These are phyloP conservation scores for Sardina pilchardus DNA, from an alignment of 2,113 vertebrate species.

Conservation along the genomic window DNA sequence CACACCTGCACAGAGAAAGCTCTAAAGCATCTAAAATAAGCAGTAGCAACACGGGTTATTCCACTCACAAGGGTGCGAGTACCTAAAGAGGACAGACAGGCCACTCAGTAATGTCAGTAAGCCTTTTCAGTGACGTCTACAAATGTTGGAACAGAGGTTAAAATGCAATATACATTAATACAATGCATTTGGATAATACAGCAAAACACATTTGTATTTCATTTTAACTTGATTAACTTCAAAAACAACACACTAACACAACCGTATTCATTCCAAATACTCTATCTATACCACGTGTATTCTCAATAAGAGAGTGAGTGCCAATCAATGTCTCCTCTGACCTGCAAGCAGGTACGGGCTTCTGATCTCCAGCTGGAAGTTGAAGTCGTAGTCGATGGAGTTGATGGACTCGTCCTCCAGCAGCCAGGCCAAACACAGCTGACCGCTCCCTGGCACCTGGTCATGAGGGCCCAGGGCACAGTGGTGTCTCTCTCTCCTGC, in stretches of 20 bases:
- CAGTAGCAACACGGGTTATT: constrained; percentile 21
- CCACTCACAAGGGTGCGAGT: not conserved
- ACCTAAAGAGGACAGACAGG: not conserved
- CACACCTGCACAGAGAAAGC: constrained; percentile 76
- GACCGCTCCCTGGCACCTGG: constrained; percentile 58
- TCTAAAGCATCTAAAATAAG: constrained; percentile 38
- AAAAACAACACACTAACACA: too few species aligned
- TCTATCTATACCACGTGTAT: too few species aligned
- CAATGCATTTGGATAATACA: not conserved
- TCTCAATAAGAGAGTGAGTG: not conserved
- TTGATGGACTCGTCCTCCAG: constrained; percentile 84
- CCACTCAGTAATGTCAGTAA: not conserved
- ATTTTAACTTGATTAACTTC: not conserved
- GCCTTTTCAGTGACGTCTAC: not conserved
- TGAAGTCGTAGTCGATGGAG: constrained; percentile 90
- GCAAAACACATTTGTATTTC: not conserved
- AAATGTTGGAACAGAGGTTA: not conserved
- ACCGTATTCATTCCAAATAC: not conserved
- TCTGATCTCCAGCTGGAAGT: constrained; percentile 91
- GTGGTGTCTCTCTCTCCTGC: constrained; percentile 69
- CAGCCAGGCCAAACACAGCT: constrained; percentile 76
- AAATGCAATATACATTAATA: not conserved
- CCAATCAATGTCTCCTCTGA: constrained; percentile 53
- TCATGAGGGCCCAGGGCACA: constrained; percentile 58
- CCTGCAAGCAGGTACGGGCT: constrained; percentile 90